These are phyloP conservation scores for Aphelenchoides avenae DNA, from an alignment of 1,140 invertebrate genomes.

Conservation along the genomic window DNA sequence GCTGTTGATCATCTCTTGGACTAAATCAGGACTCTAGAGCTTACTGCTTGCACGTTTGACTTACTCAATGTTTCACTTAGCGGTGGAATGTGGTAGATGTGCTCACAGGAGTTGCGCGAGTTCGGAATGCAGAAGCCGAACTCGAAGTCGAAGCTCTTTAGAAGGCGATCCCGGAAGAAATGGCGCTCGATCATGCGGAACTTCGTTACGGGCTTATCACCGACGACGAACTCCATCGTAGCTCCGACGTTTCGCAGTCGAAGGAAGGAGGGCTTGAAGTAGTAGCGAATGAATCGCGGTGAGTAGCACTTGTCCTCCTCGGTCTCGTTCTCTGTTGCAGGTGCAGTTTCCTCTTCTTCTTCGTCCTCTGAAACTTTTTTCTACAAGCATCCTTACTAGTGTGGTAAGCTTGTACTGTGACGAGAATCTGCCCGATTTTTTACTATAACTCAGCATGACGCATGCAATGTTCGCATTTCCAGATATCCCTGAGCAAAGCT, in stretches of 20 bases:
- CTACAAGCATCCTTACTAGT: not conserved
- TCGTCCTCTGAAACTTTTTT: constrained; percentile 9
- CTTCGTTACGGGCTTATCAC: constrained; percentile 80
- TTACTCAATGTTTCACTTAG: constrained; percentile 79
- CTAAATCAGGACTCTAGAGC: constrained; percentile 64
- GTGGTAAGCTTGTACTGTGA: not conserved
- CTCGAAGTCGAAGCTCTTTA: constrained; percentile 99
- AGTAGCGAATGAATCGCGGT: constrained; percentile 90
- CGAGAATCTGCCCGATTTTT: too few species aligned
- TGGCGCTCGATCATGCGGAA: constrained; percentile 98
- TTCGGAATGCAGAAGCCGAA: constrained; percentile 98
- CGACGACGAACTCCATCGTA: constrained; percentile 95
- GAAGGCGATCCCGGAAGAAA: constrained; percentile 83
- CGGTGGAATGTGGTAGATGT: constrained; percentile 96
- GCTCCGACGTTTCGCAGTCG: constrained; percentile 80
- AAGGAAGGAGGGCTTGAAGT: constrained; percentile 74
- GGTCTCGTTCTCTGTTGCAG: constrained; percentile 3
- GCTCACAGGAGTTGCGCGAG: constrained; percentile 93
- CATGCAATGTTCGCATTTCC: not conserved
- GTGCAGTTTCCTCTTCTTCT: constrained; percentile 11
- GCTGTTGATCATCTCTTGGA: constrained; percentile 87
- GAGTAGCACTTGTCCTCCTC: constrained; percentile 64
- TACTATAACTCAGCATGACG: constrained; percentile 1
- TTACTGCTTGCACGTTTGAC: constrained; percentile 34
- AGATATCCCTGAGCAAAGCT: constrained; percentile 9